phyloP scores from a whole-genome alignment of 1,140 invertebrate species.

The Drosophila repleta region DNA sequence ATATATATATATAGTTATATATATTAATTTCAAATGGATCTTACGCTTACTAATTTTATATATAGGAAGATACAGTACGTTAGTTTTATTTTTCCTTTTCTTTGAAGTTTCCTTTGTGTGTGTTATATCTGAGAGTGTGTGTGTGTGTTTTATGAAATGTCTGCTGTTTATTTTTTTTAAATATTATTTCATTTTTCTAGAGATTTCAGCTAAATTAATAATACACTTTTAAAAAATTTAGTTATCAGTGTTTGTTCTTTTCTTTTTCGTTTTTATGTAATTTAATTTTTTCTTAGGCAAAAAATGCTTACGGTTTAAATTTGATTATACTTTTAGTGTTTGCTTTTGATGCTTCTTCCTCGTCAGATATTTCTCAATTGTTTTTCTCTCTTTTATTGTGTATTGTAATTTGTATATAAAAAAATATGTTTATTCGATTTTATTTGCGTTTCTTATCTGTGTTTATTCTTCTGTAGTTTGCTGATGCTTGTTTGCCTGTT shows the following conservation, averaged over 20 bases:
- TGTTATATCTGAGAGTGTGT: slow-evolving; percentile 16
- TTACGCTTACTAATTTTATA: slow-evolving; percentile 59
- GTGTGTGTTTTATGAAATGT: slow-evolving; percentile 43
- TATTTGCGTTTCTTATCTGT: slow-evolving; percentile 17
- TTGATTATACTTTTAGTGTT: slow-evolving; percentile 67
- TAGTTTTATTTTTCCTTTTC: slow-evolving; percentile 32
- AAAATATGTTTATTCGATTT: slow-evolving; percentile 70
- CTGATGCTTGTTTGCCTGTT: slow-evolving; percentile 52
- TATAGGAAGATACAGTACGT: slow-evolving; percentile 69
- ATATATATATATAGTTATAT: slow-evolving; percentile 24
- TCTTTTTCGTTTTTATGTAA: slow-evolving; percentile 28
- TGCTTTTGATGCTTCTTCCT: slow-evolving; percentile 56
- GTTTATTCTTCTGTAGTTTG: slow-evolving; percentile 31
- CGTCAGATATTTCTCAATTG: background rate
- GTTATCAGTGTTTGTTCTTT: slow-evolving; percentile 42
- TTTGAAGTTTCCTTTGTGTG: slow-evolving; percentile 23
- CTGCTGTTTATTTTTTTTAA: slow-evolving; percentile 14
- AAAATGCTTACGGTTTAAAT: slow-evolving; percentile 73
- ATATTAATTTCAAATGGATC: slow-evolving; percentile 48
- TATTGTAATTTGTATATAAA: slow-evolving; percentile 66
- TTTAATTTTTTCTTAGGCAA: slow-evolving; percentile 50
- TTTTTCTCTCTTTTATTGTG: slow-evolving; percentile 24
- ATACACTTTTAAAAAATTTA: slow-evolving; percentile 70
- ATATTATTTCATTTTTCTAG: slow-evolving; percentile 57
- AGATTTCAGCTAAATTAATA: slow-evolving; percentile 73